Base-by-base conservation (phyloP, 2,113 vertebrate species). In the Triplophysa dalaica region DNA sequence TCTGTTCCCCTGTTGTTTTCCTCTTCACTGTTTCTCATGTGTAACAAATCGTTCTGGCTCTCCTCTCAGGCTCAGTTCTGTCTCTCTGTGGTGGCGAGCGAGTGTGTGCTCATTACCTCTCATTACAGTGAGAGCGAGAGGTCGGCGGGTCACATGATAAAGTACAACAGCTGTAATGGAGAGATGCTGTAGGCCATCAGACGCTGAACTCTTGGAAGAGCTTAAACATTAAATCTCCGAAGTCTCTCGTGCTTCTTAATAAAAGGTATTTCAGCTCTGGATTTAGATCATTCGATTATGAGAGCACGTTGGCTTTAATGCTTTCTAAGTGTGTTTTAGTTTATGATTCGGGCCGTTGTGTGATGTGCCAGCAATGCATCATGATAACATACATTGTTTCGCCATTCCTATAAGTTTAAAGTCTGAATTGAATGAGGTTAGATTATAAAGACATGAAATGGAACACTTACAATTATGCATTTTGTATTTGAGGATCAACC, bases 111-210 rank as follows among this genome's bases (percentile, higher is more conserved):
- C 61, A 67, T 81, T 67, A 69, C 68, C 54, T 63, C 81, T 83
- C 77, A 81, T 63, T 83, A 86, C 54, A 77, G 69, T 21, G 61
- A 41, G 61, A 78, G 84, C 54, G 2, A 22, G 70, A 81, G 76
- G 63, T 52, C 56, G 62, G 26, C 19, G 24, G 66, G 60, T 52
- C 56, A 79, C 12, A 5, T 48, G 56, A 62, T 33, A 70, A 54
- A 70, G 41, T 41, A 45, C 58, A 61, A 70, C 70, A 43, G n/a
- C 54, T 60, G 70, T 73, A 73, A 41, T 22, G 41, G 70, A 60
- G 54, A 43, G 33, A 24, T 10, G 19, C 29, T 58, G 17, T 0
- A 41, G 70, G 70, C 21, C 8, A 2, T 43, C 24, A 68, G 24
- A 75, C 24, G 8, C 41, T 50, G 11, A 1, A 26, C 16, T 68